These are phyloP conservation scores for Eulithis prunata DNA, from an alignment of 2,888 invertebrate genomes.

Conservation along the genomic window DNA sequence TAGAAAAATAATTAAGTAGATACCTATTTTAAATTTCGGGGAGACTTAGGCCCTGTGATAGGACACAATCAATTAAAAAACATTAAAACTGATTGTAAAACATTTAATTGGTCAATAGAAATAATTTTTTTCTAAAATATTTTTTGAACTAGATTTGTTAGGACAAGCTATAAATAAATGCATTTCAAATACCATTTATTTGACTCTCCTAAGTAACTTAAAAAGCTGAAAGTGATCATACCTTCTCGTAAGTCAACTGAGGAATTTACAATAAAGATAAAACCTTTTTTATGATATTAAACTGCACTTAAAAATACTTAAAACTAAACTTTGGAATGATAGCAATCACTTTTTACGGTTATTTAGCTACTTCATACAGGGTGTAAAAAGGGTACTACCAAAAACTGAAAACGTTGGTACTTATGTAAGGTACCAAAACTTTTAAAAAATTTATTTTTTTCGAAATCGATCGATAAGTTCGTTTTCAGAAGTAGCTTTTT, in stretches of 20 bases:
- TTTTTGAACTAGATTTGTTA: neutral
- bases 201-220: neutral
- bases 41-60: too few species aligned
- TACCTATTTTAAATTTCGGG: too few species aligned
- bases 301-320: slow-evolving; percentile 3
- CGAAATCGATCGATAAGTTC: too few species aligned
- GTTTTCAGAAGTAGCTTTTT: too few species aligned
- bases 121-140: neutral
- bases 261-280: too few species aligned
- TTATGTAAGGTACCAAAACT: too few species aligned
- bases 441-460: too few species aligned
- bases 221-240: neutral
- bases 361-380: neutral
- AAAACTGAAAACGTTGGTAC: too few species aligned
- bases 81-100: slow-evolving; percentile 2
- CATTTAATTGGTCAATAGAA: slow-evolving; percentile 12
- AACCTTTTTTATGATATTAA: too few species aligned
- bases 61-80: neutral
- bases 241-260: too few species aligned
- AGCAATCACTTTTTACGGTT: slow-evolving; percentile 44
- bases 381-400: too few species aligned
- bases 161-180: slow-evolving; percentile 3
- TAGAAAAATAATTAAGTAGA: too few species aligned
- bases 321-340: slow-evolving; percentile 54
- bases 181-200: slow-evolving; percentile 3